Conservation (phyloP, 2,797 vertebrate species). For the Pyrocephalus nanus region DNA sequence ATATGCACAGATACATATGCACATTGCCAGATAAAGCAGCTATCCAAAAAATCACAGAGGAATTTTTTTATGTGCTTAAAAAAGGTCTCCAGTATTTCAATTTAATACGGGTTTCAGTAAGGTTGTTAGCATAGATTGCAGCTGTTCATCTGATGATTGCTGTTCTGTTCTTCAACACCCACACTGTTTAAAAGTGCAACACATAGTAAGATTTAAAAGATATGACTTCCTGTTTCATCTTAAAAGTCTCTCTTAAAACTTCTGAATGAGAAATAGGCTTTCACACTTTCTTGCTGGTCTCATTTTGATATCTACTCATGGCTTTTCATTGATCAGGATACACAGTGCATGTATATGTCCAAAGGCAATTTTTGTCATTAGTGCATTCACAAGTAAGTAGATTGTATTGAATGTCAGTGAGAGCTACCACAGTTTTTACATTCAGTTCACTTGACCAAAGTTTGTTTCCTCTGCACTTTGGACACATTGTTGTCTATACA, state of each 20-base stretch:
- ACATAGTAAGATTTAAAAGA: neutral
- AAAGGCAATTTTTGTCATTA: neutral
- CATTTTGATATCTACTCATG: neutral
- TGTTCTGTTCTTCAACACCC: neutral
- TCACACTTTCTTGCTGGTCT: neutral
- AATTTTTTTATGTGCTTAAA: neutral
- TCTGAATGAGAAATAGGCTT: neutral
- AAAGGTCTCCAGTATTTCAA: neutral
- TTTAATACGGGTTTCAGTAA: neutral
- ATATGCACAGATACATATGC: neutral
- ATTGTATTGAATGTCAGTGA: neutral
- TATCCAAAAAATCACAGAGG: neutral
- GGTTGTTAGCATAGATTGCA: neutral
- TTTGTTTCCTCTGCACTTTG: neutral
- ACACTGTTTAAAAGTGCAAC: neutral
- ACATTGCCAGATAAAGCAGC: neutral
- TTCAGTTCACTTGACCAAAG: neutral
- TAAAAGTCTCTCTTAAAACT: neutral
- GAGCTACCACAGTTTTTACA: neutral
- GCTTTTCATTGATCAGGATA: neutral
- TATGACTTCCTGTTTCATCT: neutral
- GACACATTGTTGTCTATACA: neutral
- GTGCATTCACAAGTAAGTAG: neutral
- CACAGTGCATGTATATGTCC: neutral
- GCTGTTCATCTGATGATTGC: neutral